Evolutionary conservation across 1,140 invertebrate species (phyloP), one percentile per base, ranked within the genome.

Genomic region (Diorhabda carinulata): DNA sequence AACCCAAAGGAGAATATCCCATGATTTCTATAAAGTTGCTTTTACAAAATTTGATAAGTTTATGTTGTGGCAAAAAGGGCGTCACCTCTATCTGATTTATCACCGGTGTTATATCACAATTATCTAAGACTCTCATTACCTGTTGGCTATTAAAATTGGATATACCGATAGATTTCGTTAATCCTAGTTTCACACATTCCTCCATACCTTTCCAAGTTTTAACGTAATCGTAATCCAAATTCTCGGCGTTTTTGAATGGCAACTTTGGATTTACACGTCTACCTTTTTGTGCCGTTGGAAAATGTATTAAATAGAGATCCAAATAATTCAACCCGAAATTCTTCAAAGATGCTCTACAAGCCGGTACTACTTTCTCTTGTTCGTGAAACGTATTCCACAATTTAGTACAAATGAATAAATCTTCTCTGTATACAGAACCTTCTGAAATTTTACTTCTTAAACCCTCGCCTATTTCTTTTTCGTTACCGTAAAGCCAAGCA

Each of bases 161-260:
- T 2, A 96, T 68, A 25, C 94, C 94, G 76, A 96, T 94, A 25
- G 88, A 88, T 73, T 87, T 90, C 0, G 87, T 83, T 10, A 93
- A 80, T 7, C 92, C 92, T 66, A 85, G 80, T 62, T 88, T 81
- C 2, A 91, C 88, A 57, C 87, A 86, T 72, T 90, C 83, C 80
- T 95, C 93, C 86, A 95, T 87, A 41, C 83, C 92, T 81, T 88
- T 87, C 92, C 92, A 96, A 1, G 93, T 93, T 45, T 94, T 91
- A 0, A 91, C 77, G 74, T 89, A 93, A 79, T 94, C 91, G 44
- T 87, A 85, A 58, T 88, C 83, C 8, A 82, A 89, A 69, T 72
- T 59, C 66, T 74, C 10, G 68, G 74, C 58, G 72, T 73, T 58
- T 70, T 73, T 73, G 56, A 78, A 78, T 4, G 77, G 74, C 4